Evolutionary conservation across 2,113 vertebrate genomes (phyloP), one percentile per base, ranked within the genome.

Genomic region (Brachypodius melanocephalos): DNA sequence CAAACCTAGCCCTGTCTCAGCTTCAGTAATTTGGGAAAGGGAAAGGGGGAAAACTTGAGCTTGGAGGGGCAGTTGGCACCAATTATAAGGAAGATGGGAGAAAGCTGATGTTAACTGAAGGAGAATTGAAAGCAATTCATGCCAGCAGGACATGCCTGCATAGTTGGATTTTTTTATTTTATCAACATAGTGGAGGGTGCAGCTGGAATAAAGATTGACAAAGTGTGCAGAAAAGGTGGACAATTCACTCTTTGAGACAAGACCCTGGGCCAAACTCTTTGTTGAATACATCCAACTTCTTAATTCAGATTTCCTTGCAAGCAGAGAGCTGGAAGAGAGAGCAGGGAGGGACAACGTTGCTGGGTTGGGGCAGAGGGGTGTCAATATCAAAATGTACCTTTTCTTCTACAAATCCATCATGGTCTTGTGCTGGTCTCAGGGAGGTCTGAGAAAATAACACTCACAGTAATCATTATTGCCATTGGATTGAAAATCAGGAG

Each of bases 41-140:
- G 42, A 25, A 68, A 59, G 51, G 34, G 40, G 31, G 31, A 84
- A 93, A 87, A 13, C 25, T 46, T 74, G 62, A 12, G 8, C 42
- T 85, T 42, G 49, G 45, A 90, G 54, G 72, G 72, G 52, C 55
- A 93, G 94, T 49, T 95, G 91, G 89, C 79, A 90, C 45, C 52
- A 89, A 54, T 58, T 91, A 93, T 82, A 87, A 88, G 84, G 69
- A 71, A 48, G 38, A 43, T 16, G 7, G 77, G 34, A 94, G 79
- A 94, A 96, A 95, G 68, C 49, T 96, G 93, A 76, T 92, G 72
- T 75, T 83, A 93, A 66, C 22, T 29, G 49, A 90, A 88, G 68
- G 66, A 78, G 75, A 58, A 65, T 38, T 90, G 57, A 94, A 78
- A 85, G 61, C 55, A 89, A 26, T 96, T 94, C 89, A 79, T 71